Conservation (phyloP, 2,113 vertebrate species). For the Pygoscelis adeliae region DNA sequence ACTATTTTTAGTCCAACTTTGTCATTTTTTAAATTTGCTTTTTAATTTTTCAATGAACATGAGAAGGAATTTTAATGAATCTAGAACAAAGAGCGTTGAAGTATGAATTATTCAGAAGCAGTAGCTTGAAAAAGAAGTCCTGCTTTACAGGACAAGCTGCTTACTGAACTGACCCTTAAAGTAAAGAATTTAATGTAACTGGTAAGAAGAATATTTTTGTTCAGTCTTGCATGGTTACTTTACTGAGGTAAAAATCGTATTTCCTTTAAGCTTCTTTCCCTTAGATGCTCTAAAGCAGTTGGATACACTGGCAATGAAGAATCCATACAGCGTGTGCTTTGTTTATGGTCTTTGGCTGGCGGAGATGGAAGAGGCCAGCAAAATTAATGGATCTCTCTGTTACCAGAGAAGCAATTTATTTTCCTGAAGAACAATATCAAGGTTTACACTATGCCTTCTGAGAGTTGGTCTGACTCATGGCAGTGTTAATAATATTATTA, state of each 20-base stretch:
- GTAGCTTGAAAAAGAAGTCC: neutral
- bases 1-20: neutral
- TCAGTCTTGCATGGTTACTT: neutral
- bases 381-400: neutral
- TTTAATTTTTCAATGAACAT: neutral
- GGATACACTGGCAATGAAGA: neutral
- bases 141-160: neutral
- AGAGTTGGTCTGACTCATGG: neutral
- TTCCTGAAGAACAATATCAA: neutral
- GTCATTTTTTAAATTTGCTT: neutral
- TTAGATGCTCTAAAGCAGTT: neutral
- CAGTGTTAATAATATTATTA: neutral
- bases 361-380: neutral
- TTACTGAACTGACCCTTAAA: neutral
- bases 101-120: neutral
- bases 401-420: neutral
- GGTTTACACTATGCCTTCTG: neutral
- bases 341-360: neutral
- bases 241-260: neutral
- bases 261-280: neutral
- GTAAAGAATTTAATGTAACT: neutral
- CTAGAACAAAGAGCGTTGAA: neutral
- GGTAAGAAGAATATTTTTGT: neutral
- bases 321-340: neutral
- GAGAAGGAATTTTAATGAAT: neutral